Evolutionary conservation across 2,113 vertebrate species (phyloP), one percentile per base, ranked within the genome.

Genomic region (Rana temporaria): DNA sequence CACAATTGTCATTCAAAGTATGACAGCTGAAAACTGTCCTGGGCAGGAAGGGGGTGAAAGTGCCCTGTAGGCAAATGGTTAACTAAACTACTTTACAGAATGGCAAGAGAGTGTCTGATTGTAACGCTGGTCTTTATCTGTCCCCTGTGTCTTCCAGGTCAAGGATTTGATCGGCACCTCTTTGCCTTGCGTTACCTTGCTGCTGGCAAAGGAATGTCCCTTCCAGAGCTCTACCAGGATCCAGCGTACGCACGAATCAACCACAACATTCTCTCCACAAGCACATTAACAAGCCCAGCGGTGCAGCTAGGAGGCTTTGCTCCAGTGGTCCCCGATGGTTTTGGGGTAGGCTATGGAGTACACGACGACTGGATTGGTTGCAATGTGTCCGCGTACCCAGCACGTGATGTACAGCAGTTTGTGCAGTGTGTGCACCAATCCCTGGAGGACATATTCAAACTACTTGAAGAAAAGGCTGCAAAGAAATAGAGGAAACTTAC

Each of bases 111-210:
- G 42, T 62, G 6, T 6, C 59, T 20, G 59, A 62, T 8, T 62
- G 59, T 15, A 62, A 62, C 19, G 6, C 59, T 19, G 16, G 26
- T 70, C 9, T 38, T 68, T n/a, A 1, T 26, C 14, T 78, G 11
- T 42, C 38, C 30, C 48, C 85, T 48, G 78, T 85, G 86, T 6
- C 88, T 78, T 87, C 67, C 6, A 99, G 98, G 96, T 84, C 96
- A 99, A 89, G 98, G 98, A 7, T 99, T 99, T 84, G 98, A 99
- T 90, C 92, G 97, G 3, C 98, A 99, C 63, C 92, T 99, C 77
- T 99, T 97, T 71, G 92, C 94, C 32, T 78, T 99, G 86, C 92
- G 93, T n/a, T 90, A 87, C 80, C 79, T 98, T 84, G 94, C 95
- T 20, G 81, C 75, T 8, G 91, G 94, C 30, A 92, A 87, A 86